Evolutionary conservation across 2,888 invertebrate genomes (phyloP).

Genomic region (Xestia ashworthii): DNA sequence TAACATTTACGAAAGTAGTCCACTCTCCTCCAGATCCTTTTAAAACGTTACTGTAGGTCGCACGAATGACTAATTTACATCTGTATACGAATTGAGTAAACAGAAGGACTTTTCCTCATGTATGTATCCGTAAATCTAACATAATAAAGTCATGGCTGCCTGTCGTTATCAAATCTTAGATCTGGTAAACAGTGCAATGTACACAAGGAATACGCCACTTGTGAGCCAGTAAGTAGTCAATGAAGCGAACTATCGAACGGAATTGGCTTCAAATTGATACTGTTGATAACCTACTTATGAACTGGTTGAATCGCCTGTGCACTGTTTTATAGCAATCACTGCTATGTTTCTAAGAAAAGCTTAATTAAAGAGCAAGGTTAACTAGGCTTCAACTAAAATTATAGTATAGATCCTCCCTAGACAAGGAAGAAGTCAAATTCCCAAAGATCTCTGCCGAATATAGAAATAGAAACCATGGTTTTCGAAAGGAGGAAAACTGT

Average conservation of each 20-base stretch:
- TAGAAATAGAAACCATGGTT: neutral
- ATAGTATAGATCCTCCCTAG: neutral
- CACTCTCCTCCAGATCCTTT: constrained; percentile 29
- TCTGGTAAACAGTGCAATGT: constrained; percentile 37
- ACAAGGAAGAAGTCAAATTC: neutral
- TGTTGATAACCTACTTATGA: constrained; percentile 71
- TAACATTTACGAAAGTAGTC: constrained; percentile 40
- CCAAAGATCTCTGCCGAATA: neutral
- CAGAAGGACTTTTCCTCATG: constrained; percentile 47
- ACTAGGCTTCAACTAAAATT: neutral
- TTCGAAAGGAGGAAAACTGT: constrained; percentile 24
- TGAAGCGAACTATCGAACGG: constrained; percentile 64
- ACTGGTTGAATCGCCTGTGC: constrained; percentile 56
- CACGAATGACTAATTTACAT: constrained; percentile 14
- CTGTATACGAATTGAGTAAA: constrained; percentile 13
- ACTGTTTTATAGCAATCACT: constrained; percentile 25
- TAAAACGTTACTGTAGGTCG: constrained; percentile 2
- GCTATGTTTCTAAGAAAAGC: constrained; percentile 10
- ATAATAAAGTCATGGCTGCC: constrained; percentile 47
- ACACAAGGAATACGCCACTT: constrained; percentile 49
- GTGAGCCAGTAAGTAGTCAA: constrained; percentile 53
- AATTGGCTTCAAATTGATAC: constrained; percentile 69
- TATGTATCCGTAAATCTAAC: constrained; percentile 30
- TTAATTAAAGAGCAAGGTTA: neutral
- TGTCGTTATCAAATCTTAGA: constrained; percentile 55